phyloP scores from a whole-genome alignment of 2,888 invertebrate species.

The Iselma pallidipennis region DNA sequence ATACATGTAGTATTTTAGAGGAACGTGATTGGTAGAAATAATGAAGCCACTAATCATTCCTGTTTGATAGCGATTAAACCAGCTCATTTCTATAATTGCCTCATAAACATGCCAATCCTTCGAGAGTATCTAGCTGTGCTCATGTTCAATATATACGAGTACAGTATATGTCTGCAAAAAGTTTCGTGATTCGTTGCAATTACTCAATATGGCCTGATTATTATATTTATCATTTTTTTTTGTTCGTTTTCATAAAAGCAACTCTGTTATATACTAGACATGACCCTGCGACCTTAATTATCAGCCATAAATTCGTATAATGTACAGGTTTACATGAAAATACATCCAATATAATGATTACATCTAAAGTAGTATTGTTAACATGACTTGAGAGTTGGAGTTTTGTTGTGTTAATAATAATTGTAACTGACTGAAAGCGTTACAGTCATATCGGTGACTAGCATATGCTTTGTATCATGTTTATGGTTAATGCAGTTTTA shows the following conservation, averaged over 20 bases:
- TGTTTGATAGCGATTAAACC: constrained; percentile 52
- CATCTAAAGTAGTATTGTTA: background rate
- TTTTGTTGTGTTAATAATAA: background rate
- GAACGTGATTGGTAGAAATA: constrained; percentile 54
- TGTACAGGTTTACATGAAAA: background rate
- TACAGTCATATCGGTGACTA: background rate
- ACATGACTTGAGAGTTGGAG: background rate
- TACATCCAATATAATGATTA: background rate
- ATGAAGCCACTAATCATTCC: constrained; percentile 56
- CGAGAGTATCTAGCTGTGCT: constrained; percentile 35
- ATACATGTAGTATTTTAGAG: constrained; percentile 50
- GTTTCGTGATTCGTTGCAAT: constrained; percentile 35
- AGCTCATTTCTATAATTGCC: constrained; percentile 55
- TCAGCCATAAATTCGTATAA: background rate
- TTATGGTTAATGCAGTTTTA: constrained; percentile 36
- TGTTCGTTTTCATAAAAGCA: background rate
- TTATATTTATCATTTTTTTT: constrained; percentile 30
- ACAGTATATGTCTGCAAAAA: constrained; percentile 15
- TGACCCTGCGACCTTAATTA: constrained; percentile 5
- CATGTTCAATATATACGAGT: constrained; percentile 4
- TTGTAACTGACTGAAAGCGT: background rate
- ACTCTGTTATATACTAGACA: background rate
- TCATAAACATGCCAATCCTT: constrained; percentile 54
- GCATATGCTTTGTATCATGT: constrained; percentile 27
- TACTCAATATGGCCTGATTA: constrained; percentile 30